Base-by-base conservation (phyloP, 1,140 invertebrate species). In the Fopius arisanus region DNA sequence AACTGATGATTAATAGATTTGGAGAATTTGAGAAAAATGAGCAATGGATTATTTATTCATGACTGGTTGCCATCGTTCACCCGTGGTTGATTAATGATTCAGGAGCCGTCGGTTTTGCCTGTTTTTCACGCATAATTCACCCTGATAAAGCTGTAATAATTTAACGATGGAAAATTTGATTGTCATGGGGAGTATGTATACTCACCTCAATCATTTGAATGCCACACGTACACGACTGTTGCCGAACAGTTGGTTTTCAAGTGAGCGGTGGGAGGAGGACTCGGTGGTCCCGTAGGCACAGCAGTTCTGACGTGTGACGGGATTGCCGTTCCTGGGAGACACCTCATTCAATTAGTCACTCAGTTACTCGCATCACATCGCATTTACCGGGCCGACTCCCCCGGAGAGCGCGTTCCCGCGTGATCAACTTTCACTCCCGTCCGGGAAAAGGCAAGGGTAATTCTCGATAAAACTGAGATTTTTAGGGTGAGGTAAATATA, bases 301-400 rank as follows among this genome's bases (percentile, higher is more conserved):
- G 33, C 21, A 75, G 79, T 83, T 84, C 80, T 85, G 84, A 85
- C 84, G 83, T 82, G 80, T 83, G 82, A 84, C 83, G 78, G 80
- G 80, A 84, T 82, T 83, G 79, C 78, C 78, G 78, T 77, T 84
- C 84, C 81, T 85, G 78, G 78, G 85, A 87, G 84, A 83, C 81
- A 79, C 80, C 81, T 87, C 84, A 87, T 87, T 87, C 84, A 87
- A 87, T 87, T 87, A 87, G 79, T 79, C 82, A 86, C 83, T 86
- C 84, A 85, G 82, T 87, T 87, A 86, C 84, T 86, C 81, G 81
- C 84, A 83, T 86, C 84, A 83, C 84, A 83, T 84, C 82, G 78
- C 81, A 82, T 87, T 86, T 84, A 81, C 79, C 79, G 29, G 65
- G 66, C 59, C 33, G 68, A 26, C 29, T 59, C 66, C 43, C 59